phyloP scores from a whole-genome alignment of 2,888 invertebrate species.

The Nineta flava region DNA sequence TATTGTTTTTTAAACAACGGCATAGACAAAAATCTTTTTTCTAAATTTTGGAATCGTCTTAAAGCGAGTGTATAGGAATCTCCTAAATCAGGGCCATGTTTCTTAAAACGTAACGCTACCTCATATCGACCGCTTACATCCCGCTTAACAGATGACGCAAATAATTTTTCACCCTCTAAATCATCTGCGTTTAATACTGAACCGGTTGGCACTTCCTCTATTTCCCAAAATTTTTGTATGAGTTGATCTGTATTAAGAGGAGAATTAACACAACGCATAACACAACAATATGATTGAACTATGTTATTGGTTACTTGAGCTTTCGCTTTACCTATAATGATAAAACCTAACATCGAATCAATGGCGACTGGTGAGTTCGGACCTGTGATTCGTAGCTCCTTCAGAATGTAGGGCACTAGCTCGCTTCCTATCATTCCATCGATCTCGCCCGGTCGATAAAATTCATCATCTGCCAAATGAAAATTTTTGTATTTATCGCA shows the following conservation, averaged over 20 bases:
- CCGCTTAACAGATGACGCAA: not conserved
- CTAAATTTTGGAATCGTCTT: not conserved
- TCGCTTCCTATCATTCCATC: not conserved
- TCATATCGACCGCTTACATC: not conserved
- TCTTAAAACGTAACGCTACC: not conserved
- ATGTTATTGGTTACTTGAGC: not conserved
- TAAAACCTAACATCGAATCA: not conserved
- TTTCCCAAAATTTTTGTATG: not conserved
- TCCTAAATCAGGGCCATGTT: not conserved
- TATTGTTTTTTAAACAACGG: not conserved
- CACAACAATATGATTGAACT: slow-evolving; percentile 1
- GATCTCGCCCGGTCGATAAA: not conserved
- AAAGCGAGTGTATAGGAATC: not conserved
- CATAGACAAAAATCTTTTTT: not conserved
- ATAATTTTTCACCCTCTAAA: not conserved
- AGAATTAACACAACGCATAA: not conserved
- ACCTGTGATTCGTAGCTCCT: not conserved
- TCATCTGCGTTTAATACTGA: not conserved
- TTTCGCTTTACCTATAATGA: slow-evolving; percentile 1
- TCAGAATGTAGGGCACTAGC: not conserved
- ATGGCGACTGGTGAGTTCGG: not conserved
- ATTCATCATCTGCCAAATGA: too few species aligned
- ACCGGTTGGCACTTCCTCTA: not conserved
- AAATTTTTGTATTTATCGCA: too few species aligned
- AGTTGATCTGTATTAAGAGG: not conserved